These are phyloP conservation scores for Pontoporia blainvillei DNA, from an alignment of 2,113 vertebrate genomes.

Conservation along the genomic window DNA sequence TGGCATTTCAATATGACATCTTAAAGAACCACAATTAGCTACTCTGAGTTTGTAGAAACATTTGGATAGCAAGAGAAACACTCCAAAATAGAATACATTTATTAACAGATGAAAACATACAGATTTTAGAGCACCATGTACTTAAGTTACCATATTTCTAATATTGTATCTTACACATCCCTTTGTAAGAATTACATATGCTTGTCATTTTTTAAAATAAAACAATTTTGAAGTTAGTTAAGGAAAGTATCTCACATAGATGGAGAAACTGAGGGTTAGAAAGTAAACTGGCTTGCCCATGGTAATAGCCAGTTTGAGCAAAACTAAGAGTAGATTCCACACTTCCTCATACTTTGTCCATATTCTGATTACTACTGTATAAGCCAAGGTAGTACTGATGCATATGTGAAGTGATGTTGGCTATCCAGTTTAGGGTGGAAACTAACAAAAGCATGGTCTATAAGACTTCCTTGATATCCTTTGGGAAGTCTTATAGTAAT, in stretches of 20 bases:
- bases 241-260: neutral
- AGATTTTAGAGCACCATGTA: neutral
- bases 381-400: neutral
- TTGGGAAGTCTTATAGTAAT: neutral
- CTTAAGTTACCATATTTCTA: neutral
- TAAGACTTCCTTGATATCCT: neutral
- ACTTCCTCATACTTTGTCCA: neutral
- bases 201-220: neutral
- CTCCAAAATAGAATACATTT: neutral
- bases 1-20: neutral
- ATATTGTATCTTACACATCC: neutral
- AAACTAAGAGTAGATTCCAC: neutral
- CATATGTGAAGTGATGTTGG: neutral
- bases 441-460: neutral
- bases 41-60: neutral
- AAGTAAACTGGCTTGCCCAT: neutral
- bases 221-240: neutral
- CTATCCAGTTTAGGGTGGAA: neutral
- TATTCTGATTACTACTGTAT: neutral
- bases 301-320: neutral
- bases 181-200: neutral
- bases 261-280: neutral
- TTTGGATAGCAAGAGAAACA: neutral
- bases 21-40: constrained; percentile 37
- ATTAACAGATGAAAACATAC: neutral